phyloP scores from a whole-genome alignment of 2,113 vertebrate species.

The Piprites chloris region DNA sequence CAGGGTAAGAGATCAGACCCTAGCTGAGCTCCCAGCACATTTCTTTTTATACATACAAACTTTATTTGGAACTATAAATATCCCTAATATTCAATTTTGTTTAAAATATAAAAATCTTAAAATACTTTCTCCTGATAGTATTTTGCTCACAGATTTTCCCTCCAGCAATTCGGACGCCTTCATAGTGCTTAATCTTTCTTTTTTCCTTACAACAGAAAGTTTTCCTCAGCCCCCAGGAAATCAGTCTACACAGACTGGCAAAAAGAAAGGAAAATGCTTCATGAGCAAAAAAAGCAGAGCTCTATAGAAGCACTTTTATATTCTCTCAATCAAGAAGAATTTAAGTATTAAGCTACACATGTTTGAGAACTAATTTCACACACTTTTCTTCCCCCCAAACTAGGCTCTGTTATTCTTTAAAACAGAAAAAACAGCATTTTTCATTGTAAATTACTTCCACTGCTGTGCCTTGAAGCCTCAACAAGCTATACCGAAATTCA shows the following conservation, averaged over 20 bases:
- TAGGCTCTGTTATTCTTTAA: not conserved
- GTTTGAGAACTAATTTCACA: conserved; percentile 1
- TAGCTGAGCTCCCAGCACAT: rapidly evolving
- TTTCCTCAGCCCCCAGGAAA: not conserved
- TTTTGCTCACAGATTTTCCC: not conserved
- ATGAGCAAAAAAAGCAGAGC: not conserved
- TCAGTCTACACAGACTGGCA: not conserved
- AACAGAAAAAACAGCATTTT: not conserved
- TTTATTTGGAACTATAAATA: not conserved
- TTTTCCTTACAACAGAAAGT: not conserved
- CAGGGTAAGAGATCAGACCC: not conserved
- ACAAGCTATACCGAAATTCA: not conserved
- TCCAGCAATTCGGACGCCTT: not conserved
- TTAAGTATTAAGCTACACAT: not conserved
- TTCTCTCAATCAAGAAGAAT: not conserved
- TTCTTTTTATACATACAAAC: not conserved
- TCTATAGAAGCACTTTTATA: not conserved
- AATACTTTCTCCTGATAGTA: not conserved
- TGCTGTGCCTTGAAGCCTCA: not conserved
- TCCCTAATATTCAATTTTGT: not conserved
- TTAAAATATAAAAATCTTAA: not conserved
- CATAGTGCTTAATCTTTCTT: not conserved
- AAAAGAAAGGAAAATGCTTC: conserved; percentile 34
- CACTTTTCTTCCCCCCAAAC: not conserved
- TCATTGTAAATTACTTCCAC: conserved; percentile 12